Percentiles rank a stretch among this genome's conserved stretches.
Evolutionary conservation across 1,140 invertebrate genomes (phyloP).

Genomic region (Eriocheir sinensis): DNA sequence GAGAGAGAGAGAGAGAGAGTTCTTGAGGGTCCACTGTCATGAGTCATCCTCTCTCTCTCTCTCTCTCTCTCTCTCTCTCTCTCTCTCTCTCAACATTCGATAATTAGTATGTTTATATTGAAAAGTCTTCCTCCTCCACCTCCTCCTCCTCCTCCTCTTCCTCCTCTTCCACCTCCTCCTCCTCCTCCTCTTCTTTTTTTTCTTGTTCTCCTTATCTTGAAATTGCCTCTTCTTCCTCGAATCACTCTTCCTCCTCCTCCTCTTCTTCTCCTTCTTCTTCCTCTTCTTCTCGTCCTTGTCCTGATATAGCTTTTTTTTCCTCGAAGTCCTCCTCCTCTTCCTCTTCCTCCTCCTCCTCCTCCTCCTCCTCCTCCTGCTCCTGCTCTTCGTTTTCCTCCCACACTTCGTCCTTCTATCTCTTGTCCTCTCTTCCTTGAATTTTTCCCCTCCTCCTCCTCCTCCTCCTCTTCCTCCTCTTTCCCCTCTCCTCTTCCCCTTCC

Average conservation of each 20-base stretch:
- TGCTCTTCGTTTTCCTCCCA: not conserved
- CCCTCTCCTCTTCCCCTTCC: not conserved
- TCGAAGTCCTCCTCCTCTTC: not conserved
- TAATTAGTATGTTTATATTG: not conserved
- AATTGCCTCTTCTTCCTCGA: not conserved
- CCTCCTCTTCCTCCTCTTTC: not conserved
- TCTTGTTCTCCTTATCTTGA: not conserved
- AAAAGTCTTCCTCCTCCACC: not conserved
- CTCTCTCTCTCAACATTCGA: not conserved
- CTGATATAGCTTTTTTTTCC: not conserved
- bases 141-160: conserved; percentile 31
- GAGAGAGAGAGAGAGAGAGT: not conserved
- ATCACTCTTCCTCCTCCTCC: not conserved
- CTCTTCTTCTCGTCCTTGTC: not conserved
- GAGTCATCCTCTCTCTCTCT: not conserved
- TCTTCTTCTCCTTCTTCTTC: not conserved
- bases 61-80: not conserved
- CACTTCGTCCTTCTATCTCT: too few species aligned
- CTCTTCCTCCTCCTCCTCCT: not conserved
- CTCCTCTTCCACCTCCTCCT: conserved; percentile 12
- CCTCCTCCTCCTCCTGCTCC: too few species aligned
- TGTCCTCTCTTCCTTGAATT: too few species aligned
- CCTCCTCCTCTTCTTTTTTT: too few species aligned
- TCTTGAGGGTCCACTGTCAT: not conserved
- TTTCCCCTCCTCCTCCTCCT: not conserved